Conservation (phyloP, 2,888 invertebrate genomes). For the Hypolimnas misippus region DNA sequence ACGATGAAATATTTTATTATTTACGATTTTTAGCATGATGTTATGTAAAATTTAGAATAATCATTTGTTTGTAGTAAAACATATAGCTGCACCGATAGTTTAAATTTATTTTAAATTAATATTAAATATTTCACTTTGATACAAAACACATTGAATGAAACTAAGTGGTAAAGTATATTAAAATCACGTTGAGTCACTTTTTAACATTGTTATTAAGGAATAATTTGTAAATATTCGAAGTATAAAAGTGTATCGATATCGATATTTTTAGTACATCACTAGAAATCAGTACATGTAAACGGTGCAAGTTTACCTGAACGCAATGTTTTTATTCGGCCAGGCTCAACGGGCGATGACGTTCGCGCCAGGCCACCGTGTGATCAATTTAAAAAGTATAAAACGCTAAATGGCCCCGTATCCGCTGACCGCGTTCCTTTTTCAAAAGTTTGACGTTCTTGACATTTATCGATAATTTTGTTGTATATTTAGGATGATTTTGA, state of each 20-base stretch:
- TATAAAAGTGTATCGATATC: conserved; percentile 43
- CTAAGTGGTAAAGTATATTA: too few relatives aligned
- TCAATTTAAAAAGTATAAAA: conserved; percentile 66
- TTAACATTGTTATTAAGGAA: not conserved
- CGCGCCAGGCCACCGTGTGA: conserved; percentile 52
- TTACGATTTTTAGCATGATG: not conserved
- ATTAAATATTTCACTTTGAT: too few relatives aligned
- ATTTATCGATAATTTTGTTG: conserved; percentile 25
- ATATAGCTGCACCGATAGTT: too few relatives aligned
- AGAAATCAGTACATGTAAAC: conserved; percentile 68
- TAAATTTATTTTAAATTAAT: too few relatives aligned
- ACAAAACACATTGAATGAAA: too few relatives aligned
- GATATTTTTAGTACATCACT: conserved; percentile 46
- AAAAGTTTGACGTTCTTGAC: conserved; percentile 46
- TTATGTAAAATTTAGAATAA: too few relatives aligned
- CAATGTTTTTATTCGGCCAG: conserved; percentile 70
- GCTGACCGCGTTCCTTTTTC: conserved; percentile 49
- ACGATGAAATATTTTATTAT: not conserved
- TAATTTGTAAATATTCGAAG: not conserved
- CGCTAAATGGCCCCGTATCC: conserved; percentile 52
- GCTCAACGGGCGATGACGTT: conserved; percentile 58
- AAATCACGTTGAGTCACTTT: too few relatives aligned
- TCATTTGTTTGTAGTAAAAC: too few relatives aligned
- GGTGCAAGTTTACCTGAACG: conserved; percentile 57
- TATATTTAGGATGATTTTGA: not conserved